A percentile compares a stretch with the other conserved stretches of the same genome.
phyloP scores from a whole-genome alignment of 2,888 invertebrate genomes.

The Lobophora halterata region DNA sequence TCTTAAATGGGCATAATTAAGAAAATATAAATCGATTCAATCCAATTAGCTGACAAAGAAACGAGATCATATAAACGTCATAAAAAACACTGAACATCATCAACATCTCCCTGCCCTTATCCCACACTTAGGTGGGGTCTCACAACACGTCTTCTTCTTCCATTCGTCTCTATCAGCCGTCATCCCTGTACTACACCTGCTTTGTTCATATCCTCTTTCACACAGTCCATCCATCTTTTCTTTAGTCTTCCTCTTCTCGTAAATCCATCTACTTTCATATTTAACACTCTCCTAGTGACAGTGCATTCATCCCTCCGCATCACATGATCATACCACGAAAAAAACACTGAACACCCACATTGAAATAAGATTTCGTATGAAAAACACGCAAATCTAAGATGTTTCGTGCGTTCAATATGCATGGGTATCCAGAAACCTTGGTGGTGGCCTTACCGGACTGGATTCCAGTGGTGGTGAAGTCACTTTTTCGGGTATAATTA shows the following conservation, averaged over 20 bases:
- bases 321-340: conserved; percentile 17
- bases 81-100: not conserved
- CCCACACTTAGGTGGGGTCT: no score
- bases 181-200: no score
- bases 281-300: no score
- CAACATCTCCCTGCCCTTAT: no score
- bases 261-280: no score
- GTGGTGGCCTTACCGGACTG: conserved; percentile 58
- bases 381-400: conserved; percentile 52
- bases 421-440: conserved; percentile 63
- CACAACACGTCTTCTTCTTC: no score
- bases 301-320: no score
- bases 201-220: no score
- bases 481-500: conserved; percentile 67
- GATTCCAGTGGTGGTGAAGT: conserved; percentile 54
- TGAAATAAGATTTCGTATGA: conserved; percentile 32
- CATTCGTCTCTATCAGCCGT: no score
- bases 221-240: no score
- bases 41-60: conserved; percentile 21
- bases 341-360: conserved; percentile 54
- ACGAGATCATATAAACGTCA: not conserved
- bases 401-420: conserved; percentile 64
- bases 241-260: no score
- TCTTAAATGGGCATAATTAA: conserved; percentile 35
- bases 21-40: conserved; percentile 20